Evolutionary conservation across 2,888 invertebrate species (phyloP).

Genomic region (Thera britannica): DNA sequence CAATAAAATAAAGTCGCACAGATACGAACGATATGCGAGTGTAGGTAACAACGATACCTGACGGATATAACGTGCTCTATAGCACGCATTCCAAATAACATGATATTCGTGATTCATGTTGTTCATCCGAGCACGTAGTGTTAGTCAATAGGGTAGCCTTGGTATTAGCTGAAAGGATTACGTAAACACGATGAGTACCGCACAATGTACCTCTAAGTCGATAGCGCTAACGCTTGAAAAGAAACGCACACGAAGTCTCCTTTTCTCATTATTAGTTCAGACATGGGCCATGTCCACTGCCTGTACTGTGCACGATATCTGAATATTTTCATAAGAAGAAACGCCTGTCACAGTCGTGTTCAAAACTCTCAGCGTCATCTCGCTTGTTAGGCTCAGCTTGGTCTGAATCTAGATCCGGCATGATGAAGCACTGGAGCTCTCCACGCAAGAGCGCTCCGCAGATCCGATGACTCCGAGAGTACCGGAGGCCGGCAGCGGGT

Average conservation of each 20-base stretch:
- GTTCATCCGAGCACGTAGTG: conserved; percentile 34
- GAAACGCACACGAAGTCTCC: neutral
- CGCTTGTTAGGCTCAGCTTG: neutral
- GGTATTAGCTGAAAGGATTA: conserved; percentile 27
- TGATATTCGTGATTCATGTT: conserved; percentile 24
- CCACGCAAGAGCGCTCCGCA: conserved; percentile 8
- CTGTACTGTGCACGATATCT: neutral
- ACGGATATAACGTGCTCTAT: conserved; percentile 26
- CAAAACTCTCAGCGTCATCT: neutral
- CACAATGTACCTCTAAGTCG: neutral
- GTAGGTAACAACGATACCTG: conserved; percentile 7
- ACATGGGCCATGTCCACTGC: neutral
- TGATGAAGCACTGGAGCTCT: conserved; percentile 6
- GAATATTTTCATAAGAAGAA: neutral
- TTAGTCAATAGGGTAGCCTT: conserved; percentile 36
- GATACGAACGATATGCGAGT: conserved; percentile 41
- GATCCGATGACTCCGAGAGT: conserved; percentile 14
- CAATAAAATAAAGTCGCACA: conserved; percentile 63
- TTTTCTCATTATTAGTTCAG: neutral
- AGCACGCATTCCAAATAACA: conserved; percentile 45
- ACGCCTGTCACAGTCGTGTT: neutral
- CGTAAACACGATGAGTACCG: conserved; percentile 28
- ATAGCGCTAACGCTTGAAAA: neutral
- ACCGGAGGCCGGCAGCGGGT: conserved; percentile 37
- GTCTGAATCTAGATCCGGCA: neutral